A percentile compares a stretch with the other conserved stretches of the same genome.
Evolutionary conservation across 30 jellyfish, hydroid and myxozoan genomes (phyloP).

Genomic region (Aurelia coerulea): DNA sequence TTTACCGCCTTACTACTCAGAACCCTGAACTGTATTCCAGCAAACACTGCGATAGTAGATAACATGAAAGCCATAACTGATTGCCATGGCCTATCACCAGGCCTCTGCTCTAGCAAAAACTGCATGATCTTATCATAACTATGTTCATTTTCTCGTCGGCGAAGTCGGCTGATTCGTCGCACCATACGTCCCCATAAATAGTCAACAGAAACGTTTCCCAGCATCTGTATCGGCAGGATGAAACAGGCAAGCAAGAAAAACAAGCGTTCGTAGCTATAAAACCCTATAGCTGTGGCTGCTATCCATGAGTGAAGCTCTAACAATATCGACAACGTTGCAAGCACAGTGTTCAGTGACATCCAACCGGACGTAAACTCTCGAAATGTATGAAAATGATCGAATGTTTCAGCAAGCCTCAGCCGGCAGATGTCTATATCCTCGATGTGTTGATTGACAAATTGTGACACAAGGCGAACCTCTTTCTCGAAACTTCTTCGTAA

Average conservation of each 20-base stretch:
- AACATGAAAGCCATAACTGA: slow-evolving; percentile 96
- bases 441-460: slow-evolving; percentile 71
- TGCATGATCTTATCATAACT: slow-evolving; percentile 96
- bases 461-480: slow-evolving; percentile 93
- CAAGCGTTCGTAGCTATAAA: slow-evolving; percentile 87
- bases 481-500: slow-evolving; percentile 95
- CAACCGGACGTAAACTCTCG: slow-evolving; percentile 99
- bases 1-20: slow-evolving; percentile 95
- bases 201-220: slow-evolving; percentile 95
- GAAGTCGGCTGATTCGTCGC: slow-evolving; percentile 89
- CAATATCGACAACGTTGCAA: slow-evolving; percentile 77
- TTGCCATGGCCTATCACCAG: slow-evolving; percentile 99
- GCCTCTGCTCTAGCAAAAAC: slow-evolving; percentile 94
- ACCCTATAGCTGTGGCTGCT: slow-evolving; percentile 74
- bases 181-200: slow-evolving; percentile 97
- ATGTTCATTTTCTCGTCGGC: slow-evolving; percentile 83
- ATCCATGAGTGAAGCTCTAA: slow-evolving; percentile 96
- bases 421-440: slow-evolving; percentile 95
- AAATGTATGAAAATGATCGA: slow-evolving; percentile 91
- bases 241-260: slow-evolving; percentile 86
- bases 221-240: slow-evolving; percentile 90
- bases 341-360: slow-evolving; percentile 93
- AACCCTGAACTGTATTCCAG: slow-evolving; percentile 97
- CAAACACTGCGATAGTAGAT: slow-evolving; percentile 96
- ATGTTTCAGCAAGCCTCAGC: slow-evolving; percentile 92